Evolutionary conservation across 2,113 vertebrate genomes (phyloP).

Genomic region (Larimichthys crocea): DNA sequence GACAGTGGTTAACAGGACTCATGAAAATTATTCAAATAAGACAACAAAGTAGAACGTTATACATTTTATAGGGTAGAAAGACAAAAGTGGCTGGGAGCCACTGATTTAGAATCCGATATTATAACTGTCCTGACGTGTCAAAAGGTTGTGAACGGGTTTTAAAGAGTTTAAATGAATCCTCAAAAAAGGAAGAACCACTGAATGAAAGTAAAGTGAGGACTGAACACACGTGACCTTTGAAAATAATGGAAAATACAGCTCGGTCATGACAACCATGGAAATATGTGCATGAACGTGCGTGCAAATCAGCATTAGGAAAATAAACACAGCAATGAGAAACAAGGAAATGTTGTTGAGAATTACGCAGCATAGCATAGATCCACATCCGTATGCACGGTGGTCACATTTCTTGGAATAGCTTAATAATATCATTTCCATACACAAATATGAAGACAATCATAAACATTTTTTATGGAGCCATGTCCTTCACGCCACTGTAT

Average conservation of each 20-base stretch:
- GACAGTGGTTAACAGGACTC: no score
- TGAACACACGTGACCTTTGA: neutral
- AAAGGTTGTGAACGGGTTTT: neutral
- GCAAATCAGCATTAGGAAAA: no score
- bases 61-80: neutral
- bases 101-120: neutral
- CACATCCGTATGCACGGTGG: neutral
- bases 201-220: neutral
- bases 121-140: neutral
- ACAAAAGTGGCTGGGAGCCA: neutral
- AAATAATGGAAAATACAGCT: neutral
- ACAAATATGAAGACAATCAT: constrained; percentile 10
- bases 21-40: neutral
- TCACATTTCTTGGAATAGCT: constrained; percentile 2
- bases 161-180: neutral
- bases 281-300: no score
- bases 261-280: neutral
- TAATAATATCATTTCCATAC: constrained; percentile 11
- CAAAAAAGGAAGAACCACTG: neutral
- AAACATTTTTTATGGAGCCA: constrained; percentile 6
- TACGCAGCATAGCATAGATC: no score
- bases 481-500: neutral
- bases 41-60: neutral
- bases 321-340: no score
- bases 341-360: no score